Evolutionary conservation across 64 coral and sea anemone genomes (phyloP).

Genomic region (Platygyra sinensis): DNA sequence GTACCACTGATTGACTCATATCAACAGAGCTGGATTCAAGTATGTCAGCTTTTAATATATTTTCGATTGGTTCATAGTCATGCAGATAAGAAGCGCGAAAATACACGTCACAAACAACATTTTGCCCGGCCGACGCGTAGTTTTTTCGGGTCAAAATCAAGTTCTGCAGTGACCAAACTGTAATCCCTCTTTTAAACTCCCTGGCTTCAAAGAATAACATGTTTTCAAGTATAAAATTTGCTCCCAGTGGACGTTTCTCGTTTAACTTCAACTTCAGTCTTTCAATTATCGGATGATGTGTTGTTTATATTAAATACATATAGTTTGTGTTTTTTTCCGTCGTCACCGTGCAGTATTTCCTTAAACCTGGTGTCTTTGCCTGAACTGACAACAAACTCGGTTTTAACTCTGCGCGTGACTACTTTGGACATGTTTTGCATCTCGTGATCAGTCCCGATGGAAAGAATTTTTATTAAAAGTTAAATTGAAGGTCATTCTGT

Average conservation of each 20-base stretch:
- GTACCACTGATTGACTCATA: constrained; percentile 35
- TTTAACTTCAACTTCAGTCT: not conserved
- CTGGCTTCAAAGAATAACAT: not conserved
- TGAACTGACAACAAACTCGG: too few species aligned
- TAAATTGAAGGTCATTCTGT: not conserved
- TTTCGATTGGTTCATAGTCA: too few species aligned
- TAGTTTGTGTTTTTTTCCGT: not conserved
- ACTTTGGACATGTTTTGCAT: not conserved
- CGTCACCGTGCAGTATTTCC: not conserved
- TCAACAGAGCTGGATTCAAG: constrained; percentile 38
- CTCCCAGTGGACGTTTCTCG: not conserved
- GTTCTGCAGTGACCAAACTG: not conserved
- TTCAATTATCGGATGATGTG: not conserved
- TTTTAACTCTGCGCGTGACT: too few species aligned
- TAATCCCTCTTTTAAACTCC: not conserved
- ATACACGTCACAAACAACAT: constrained; percentile 24
- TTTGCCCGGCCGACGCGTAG: not conserved
- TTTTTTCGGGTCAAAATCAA: not conserved
- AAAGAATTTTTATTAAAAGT: not conserved
- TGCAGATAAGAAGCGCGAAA: not conserved
- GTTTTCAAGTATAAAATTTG: not conserved
- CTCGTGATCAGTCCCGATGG: not conserved
- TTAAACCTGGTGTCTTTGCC: too few species aligned
- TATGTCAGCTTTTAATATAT: not conserved
- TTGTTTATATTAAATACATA: not conserved